phyloP scores from a whole-genome alignment of 2,888 invertebrate genomes.

The Agelastica alni region DNA sequence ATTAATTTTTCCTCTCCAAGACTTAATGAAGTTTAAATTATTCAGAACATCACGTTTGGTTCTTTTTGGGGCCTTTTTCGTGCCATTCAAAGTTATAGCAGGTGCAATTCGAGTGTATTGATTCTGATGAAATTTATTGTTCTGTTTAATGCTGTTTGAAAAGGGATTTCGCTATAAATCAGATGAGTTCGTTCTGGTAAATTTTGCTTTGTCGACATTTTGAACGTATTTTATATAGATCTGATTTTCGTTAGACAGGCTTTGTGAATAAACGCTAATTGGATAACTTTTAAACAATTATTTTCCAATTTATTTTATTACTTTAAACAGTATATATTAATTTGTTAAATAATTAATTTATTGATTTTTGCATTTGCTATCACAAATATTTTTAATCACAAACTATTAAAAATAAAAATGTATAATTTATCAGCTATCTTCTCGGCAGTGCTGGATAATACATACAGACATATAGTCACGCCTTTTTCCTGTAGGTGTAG shows the following conservation, averaged over 20 bases:
- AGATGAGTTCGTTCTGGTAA: slow-evolving; percentile 4
- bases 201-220: slow-evolving; percentile 11
- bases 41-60: slow-evolving; percentile 18
- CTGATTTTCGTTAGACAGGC: neutral
- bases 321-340: too few species aligned
- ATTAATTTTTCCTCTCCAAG: slow-evolving; percentile 5
- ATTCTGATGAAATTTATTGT: slow-evolving; percentile 20
- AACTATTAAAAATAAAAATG: too few species aligned
- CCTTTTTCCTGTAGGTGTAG: too few species aligned
- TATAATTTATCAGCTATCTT: too few species aligned
- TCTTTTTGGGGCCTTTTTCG: slow-evolving; percentile 7
- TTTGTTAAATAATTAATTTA: too few species aligned
- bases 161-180: slow-evolving; percentile 17
- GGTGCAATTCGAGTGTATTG: slow-evolving; percentile 21
- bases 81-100: slow-evolving; percentile 15
- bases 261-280: neutral
- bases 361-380: too few species aligned
- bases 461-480: too few species aligned
- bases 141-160: slow-evolving; percentile 20
- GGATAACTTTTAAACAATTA: too few species aligned
- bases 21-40: slow-evolving; percentile 17
- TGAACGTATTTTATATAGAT: neutral
- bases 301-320: too few species aligned
- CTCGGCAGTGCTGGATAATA: too few species aligned
- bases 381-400: too few species aligned